Evolutionary conservation across 2,888 invertebrate genomes (phyloP), one percentile per base, ranked within the genome.

Genomic region (Rotaria macrura): DNA sequence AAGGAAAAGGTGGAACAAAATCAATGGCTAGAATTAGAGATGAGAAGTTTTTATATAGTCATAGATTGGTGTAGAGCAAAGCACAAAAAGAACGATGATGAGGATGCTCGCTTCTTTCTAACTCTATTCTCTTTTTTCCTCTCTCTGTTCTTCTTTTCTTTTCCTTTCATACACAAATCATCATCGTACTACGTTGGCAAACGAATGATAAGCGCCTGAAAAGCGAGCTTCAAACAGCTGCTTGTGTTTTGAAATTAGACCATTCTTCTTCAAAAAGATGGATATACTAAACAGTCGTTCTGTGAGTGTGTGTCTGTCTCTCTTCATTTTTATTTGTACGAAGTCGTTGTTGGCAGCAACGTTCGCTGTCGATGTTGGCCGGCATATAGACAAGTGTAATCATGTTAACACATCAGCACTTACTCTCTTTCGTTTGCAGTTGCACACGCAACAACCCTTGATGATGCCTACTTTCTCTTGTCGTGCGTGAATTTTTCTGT

Each of bases 371-470:
- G 65, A 34, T 65, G 34, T 5, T 34, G 65, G 17, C 34, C 65
- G 65, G 20, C 65, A 65, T 20, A 65, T 34, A 65, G 65, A 65
- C 65, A 65, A 65, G 65, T 65, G 65, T 65, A 65, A 65, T 65
- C 34, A 65, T 65, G 65, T 65, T 65, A 65, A 29, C 65, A 65
- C 65, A 65, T 65, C 65, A 65, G 65, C 65, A 65, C 65, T 65
- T 65, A 65, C 65, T 65, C 65, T 65, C 65, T 20, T 65, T 65
- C 65, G 34, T 34, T 65, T 65, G 65, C 65, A 7, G 4, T 34
- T 65, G 65, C 20, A 65, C 65, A 65, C 65, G 65, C 65, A 65
- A 65, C 65, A 65, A 65, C 29, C 20, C 65, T 65, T 65, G 65
- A 65, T 65, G 65, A 65, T 65, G 65, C 6, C 29, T 65, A 65